Evolutionary conservation across 2,113 vertebrate species (phyloP).

Genomic region (Microtus oregoni): DNA sequence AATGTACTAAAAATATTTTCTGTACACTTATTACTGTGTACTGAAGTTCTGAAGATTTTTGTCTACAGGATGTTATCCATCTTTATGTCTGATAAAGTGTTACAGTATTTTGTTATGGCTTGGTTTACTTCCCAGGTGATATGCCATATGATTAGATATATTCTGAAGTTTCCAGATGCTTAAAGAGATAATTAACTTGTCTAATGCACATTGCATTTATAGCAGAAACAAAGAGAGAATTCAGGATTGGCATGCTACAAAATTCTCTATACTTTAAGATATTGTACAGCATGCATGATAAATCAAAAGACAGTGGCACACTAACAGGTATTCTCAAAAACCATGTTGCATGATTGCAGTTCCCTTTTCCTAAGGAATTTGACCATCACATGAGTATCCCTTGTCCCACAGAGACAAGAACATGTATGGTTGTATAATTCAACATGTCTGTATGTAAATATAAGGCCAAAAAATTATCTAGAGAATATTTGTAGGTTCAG

Average conservation of each 20-base stretch:
- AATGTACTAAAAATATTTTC: neutral
- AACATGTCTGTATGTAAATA: neutral
- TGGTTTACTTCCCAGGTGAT: neutral
- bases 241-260: neutral
- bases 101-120: neutral
- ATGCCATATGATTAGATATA: neutral
- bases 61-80: neutral
- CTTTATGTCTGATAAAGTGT: neutral
- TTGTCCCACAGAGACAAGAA: neutral
- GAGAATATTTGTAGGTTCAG: neutral
- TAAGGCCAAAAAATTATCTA: too few species aligned
- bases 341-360: neutral
- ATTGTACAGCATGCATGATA: neutral
- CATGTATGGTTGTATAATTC: neutral
- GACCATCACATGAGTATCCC: neutral
- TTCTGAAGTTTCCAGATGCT: neutral
- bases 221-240: neutral
- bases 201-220: too few species aligned
- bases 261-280: neutral
- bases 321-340: neutral
- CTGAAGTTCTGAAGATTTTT: neutral
- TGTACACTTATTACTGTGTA: neutral
- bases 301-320: neutral
- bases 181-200: neutral
- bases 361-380: neutral